A percentile compares a stretch with the other conserved stretches of the same genome.
Conservation (phyloP, 1,140 invertebrate genomes). For the Pinna nobilis region DNA sequence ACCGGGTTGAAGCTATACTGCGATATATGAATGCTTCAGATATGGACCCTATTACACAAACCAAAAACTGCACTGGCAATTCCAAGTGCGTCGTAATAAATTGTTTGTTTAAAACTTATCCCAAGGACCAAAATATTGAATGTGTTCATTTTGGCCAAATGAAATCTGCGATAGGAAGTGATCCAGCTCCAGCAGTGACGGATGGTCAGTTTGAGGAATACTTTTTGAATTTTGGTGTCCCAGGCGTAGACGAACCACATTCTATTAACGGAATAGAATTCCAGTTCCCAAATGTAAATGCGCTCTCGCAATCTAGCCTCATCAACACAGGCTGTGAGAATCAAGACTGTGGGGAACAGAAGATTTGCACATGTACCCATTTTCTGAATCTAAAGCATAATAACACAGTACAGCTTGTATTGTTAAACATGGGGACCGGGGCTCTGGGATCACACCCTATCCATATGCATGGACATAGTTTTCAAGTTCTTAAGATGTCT, state of each 20-base stretch:
- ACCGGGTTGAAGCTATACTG: slow-evolving; percentile 79
- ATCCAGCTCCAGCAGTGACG: slow-evolving; percentile 4
- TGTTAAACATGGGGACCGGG: slow-evolving; percentile 77
- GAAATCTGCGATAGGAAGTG: slow-evolving; percentile 2
- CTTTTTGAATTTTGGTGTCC: slow-evolving; percentile 61
- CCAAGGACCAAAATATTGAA: slow-evolving; percentile 15
- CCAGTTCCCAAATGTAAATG: slow-evolving; percentile 39
- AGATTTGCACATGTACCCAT: slow-evolving; percentile 35
- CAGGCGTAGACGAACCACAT: slow-evolving; percentile 41
- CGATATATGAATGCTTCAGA: slow-evolving; percentile 82
- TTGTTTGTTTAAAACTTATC: slow-evolving; percentile 51
- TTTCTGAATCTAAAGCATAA: slow-evolving; percentile 27
- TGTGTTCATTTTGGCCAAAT: slow-evolving; percentile 45
- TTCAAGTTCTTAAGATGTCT: slow-evolving; percentile 81
- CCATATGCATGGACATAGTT: slow-evolving; percentile 86
- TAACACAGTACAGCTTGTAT: slow-evolving; percentile 46
- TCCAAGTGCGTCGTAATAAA: slow-evolving; percentile 49
- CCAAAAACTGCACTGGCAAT: slow-evolving; percentile 18
- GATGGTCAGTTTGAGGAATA: slow-evolving; percentile 37
- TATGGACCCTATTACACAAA: slow-evolving; percentile 74
- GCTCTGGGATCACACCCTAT: slow-evolving; percentile 80
- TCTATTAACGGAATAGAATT: slow-evolving; percentile 54
- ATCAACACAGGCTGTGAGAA: slow-evolving; percentile 3
- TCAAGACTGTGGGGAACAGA: slow-evolving; percentile 38
- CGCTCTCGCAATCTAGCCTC: slow-evolving; percentile 39